Conservation (phyloP, 2,888 invertebrate genomes). For the Parnassius mnemosyne region DNA sequence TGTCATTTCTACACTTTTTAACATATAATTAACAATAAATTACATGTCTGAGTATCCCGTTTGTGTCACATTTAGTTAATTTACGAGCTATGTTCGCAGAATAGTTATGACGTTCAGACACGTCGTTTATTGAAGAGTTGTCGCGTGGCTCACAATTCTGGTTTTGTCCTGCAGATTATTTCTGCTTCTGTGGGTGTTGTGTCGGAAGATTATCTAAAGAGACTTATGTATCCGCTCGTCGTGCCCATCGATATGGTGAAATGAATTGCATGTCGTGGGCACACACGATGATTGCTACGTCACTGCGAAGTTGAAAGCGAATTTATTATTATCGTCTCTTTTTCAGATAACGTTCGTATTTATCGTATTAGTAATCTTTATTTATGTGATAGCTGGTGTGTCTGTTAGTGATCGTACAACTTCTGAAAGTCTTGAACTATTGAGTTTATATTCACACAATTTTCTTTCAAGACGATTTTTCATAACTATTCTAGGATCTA, state of each 20-base stretch:
- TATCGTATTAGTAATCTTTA: conserved; percentile 12
- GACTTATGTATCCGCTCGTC: conserved; percentile 31
- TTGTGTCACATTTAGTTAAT: conserved; percentile 15
- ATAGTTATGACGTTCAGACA: conserved; percentile 14
- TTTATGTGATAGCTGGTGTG: neutral
- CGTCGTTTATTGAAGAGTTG: conserved; percentile 28
- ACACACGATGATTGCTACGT: conserved; percentile 22
- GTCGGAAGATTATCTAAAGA: conserved; percentile 27
- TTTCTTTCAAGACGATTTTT: no score
- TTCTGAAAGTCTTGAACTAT: no score
- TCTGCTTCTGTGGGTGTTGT: conserved; percentile 27
- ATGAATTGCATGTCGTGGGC: conserved; percentile 23
- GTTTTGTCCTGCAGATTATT: conserved; percentile 30
- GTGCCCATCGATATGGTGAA: conserved; percentile 22
- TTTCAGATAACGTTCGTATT: conserved; percentile 12
- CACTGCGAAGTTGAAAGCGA: conserved; percentile 7
- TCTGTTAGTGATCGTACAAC: no score
- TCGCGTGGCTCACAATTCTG: conserved; percentile 31
- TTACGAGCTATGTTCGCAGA: conserved; percentile 16
- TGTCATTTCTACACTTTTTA: neutral
- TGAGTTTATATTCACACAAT: no score
- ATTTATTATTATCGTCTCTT: conserved; percentile 20
- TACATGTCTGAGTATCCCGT: neutral
- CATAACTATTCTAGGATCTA: no score
- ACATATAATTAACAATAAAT: conserved; percentile 12